Base-by-base conservation (phyloP, 2,113 vertebrate species). In the Lanius ludovicianus region DNA sequence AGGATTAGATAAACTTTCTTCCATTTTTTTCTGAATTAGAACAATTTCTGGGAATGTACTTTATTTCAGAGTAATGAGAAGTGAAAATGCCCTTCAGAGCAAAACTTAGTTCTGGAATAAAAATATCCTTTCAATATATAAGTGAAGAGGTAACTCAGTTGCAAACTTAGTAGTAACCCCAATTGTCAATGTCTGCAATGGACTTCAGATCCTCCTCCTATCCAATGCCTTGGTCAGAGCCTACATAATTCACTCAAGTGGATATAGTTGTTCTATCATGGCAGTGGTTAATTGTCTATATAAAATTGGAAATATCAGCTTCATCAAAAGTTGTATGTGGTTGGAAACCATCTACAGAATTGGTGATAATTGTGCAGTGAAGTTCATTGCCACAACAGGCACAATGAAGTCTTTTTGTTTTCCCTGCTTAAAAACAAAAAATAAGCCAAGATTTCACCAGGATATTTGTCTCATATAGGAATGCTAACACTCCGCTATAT, bases 401-500 rank as follows among this genome's bases (percentile, higher is more conserved):
- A 78, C 1, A 12, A 49, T 5, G 8, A 55, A 70, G 46, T 7
- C 2, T 7, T 75, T 63, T 59, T 78, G 20, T 6, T 74, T 71
- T 62, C 62, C 18, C 14, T 5, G 30, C n/a, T 44, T 22, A n/a
- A 37, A 86, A 76, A 3, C 5, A n/a, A 33, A 52, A 31, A 24
- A 11, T 10, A 44, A 35, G 1, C 9, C 5, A 33, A 44, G 10
- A 31, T 87, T 89, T 77, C 42, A 35, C 24, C 16, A 63, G 18
- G 18, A 50, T 74, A 37, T 50, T 65, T 77, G 4, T 68, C 21
- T 81, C 28, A 13, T 17, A 30, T 2, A 55, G 16, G 20, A 75
- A 41, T 0, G 0, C 8, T 69, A 60, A 46, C 9, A 57, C 31
- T 53, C 13, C 2, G 1, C 3, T 53, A 1, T 33, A 8, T 30